Evolutionary conservation across 2,888 invertebrate species (phyloP).

Genomic region (Aquatica leii): DNA sequence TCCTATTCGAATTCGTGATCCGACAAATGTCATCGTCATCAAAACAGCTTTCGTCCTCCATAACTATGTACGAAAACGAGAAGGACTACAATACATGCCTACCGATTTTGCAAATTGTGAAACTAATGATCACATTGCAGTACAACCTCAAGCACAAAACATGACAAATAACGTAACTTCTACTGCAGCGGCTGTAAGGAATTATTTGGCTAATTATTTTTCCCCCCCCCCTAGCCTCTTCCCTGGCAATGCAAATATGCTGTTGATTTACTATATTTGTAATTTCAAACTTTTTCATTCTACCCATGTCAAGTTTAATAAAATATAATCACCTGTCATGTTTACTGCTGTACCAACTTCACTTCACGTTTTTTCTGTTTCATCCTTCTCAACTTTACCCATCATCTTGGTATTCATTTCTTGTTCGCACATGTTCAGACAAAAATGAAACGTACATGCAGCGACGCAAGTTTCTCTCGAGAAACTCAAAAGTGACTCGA

Average conservation of each 20-base stretch:
- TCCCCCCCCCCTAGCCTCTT: no score
- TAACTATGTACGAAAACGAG: no score
- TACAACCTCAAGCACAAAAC: neutral
- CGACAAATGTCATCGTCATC: neutral
- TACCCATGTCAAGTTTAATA: neutral
- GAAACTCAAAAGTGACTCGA: neutral
- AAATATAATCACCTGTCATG: neutral
- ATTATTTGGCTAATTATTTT: conserved; percentile 9
- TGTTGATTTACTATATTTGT: neutral
- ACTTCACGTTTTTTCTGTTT: no score
- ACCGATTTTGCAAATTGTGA: neutral
- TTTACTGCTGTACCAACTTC: no score
- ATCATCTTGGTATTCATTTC: neutral
- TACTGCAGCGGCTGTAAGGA: no score
- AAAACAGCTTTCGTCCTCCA: conserved; percentile 4
- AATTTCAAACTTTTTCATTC: neutral
- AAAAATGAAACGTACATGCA: neutral
- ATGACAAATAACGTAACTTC: neutral
- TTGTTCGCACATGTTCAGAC: neutral
- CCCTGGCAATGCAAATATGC: conserved; percentile 7
- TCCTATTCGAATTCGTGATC: neutral
- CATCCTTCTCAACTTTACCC: neutral
- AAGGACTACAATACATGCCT: neutral
- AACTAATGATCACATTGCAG: neutral
- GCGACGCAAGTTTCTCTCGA: neutral